Conservation (phyloP, 2,797 vertebrate species). For the Tolypeutes matacus region DNA sequence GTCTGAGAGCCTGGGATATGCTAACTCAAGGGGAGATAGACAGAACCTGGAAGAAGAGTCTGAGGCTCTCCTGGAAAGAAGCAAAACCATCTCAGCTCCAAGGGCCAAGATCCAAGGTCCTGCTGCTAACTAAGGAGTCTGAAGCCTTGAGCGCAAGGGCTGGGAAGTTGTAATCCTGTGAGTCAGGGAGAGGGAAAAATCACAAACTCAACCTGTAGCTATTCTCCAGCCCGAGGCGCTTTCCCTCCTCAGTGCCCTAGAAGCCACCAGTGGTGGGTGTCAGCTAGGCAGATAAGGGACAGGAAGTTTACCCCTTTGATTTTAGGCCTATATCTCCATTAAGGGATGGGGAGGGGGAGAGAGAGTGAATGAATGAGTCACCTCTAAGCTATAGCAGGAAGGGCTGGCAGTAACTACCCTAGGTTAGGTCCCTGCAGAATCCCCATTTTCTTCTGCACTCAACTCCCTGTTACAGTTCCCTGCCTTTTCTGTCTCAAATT, state of each 20-base stretch:
- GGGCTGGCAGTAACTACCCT: constrained; percentile 46
- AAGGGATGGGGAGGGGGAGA: neutral
- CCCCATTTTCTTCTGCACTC: neutral
- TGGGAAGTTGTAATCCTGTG: constrained; percentile 61
- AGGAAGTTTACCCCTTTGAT: constrained; percentile 82
- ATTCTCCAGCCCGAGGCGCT: constrained; percentile 75
- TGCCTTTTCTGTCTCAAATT: neutral
- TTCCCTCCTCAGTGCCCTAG: constrained; percentile 76
- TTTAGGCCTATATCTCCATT: constrained; percentile 78
- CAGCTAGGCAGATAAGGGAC: constrained; percentile 68
- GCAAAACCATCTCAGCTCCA: constrained; percentile 76
- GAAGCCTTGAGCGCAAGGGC: constrained; percentile 79
- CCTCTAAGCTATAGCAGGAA: constrained; percentile 66
- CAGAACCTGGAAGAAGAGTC: constrained; percentile 78
- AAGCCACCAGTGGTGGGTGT: constrained; percentile 64
- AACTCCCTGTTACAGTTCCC: neutral
- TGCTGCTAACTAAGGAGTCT: constrained; percentile 83
- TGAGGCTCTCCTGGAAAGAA: constrained; percentile 78
- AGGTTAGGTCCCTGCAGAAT: neutral
- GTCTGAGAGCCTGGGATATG: constrained; percentile 81
- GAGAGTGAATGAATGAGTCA: neutral
- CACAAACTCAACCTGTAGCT: constrained; percentile 76
- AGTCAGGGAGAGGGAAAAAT: constrained; percentile 67
- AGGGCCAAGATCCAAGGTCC: constrained; percentile 73
- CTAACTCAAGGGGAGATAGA: constrained; percentile 64